Evolutionary conservation across 2,797 vertebrate species (phyloP).

Genomic region (Moxostoma hubbsi): DNA sequence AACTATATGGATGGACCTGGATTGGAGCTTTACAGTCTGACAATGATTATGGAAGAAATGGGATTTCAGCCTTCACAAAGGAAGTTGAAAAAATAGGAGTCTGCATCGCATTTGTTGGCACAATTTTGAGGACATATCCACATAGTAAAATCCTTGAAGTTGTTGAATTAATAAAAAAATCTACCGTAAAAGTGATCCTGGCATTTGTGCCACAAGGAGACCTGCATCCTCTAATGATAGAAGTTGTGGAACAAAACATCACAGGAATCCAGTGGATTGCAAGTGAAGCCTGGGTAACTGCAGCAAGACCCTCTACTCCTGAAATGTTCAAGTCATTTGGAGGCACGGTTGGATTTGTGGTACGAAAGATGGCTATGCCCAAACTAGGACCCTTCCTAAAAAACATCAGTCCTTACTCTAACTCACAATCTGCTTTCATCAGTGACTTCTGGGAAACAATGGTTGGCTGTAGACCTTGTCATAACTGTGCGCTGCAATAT

Average conservation of each 20-base stretch:
- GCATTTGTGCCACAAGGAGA: conserved; percentile 77
- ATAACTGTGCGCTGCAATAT: conserved; percentile 12
- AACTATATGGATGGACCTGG: conserved; percentile 79
- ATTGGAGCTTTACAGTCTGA: conserved; percentile 79
- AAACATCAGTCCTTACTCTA: conserved; percentile 65
- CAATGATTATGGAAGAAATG: conserved; percentile 78
- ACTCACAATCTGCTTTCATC: conserved; percentile 67
- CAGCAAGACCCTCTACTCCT: conserved; percentile 70
- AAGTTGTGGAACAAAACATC: conserved; percentile 77
- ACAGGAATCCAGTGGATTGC: conserved; percentile 82
- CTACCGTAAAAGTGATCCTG: conserved; percentile 76
- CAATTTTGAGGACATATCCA: conserved; percentile 69
- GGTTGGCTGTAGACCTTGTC: conserved; percentile 67
- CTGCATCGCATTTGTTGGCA: conserved; percentile 78
- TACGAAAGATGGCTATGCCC: conserved; percentile 75
- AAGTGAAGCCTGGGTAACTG: conserved; percentile 81
- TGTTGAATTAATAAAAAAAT: conserved; percentile 73
- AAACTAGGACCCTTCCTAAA: conserved; percentile 72
- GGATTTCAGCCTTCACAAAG: conserved; percentile 72
- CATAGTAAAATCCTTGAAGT: conserved; percentile 70
- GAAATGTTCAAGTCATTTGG: conserved; percentile 74
- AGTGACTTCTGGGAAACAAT: conserved; percentile 76
- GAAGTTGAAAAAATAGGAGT: conserved; percentile 74
- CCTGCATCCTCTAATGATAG: conserved; percentile 76
- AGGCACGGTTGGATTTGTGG: conserved; percentile 77